phyloP scores from a whole-genome alignment of 2,113 vertebrate species.

The Syrrhaptes paradoxus region DNA sequence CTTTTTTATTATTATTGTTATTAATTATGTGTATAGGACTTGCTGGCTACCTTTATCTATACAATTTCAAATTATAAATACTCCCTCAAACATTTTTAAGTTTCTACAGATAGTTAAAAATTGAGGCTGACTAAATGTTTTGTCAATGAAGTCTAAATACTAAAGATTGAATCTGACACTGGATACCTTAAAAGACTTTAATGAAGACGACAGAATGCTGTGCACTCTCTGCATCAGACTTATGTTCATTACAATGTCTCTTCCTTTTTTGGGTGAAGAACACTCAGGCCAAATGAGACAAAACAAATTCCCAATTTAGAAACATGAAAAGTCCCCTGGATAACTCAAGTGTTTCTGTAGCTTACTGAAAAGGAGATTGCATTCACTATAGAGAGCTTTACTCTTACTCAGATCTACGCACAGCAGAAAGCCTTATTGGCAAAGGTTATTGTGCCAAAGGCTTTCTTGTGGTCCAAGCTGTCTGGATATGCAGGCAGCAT shows the following conservation, averaged over 20 bases:
- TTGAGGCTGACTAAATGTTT: background rate
- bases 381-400: background rate
- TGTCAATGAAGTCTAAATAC: constrained; percentile 8
- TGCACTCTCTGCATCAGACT: background rate
- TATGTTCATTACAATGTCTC: background rate
- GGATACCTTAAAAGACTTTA: constrained; percentile 19
- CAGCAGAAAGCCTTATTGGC: background rate
- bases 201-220: background rate
- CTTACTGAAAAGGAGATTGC: constrained; percentile 5
- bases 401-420: rapidly evolving
- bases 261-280: constrained; percentile 62
- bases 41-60: background rate
- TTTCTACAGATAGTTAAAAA: background rate
- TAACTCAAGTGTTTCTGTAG: background rate
- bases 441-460: background rate
- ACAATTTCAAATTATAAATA: background rate
- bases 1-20: background rate
- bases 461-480: background rate
- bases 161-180: background rate
- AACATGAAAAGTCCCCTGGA: constrained; percentile 25
- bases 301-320: constrained; percentile 64
- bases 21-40: background rate
- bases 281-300: background rate
- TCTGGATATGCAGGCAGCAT: background rate
- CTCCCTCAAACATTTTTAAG: background rate